Evolutionary conservation across 2,113 vertebrate genomes (phyloP).

Genomic region (Brachyistius frenatus): DNA sequence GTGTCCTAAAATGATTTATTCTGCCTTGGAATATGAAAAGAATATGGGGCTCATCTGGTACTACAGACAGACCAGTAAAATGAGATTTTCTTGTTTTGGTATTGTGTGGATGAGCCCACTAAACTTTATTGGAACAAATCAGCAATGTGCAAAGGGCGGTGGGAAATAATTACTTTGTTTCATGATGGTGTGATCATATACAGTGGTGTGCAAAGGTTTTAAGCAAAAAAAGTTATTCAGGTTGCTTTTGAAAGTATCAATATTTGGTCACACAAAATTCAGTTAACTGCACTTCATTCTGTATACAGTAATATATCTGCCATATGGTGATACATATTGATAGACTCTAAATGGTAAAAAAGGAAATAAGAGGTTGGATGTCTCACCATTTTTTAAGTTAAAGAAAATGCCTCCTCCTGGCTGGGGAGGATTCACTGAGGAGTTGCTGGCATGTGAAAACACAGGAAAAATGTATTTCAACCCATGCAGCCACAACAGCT

Average conservation of each 20-base stretch:
- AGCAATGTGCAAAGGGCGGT: too few species aligned
- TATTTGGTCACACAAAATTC: background rate
- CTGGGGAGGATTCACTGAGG: constrained; percentile 45
- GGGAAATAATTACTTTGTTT: too few species aligned
- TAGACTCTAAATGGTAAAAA: background rate
- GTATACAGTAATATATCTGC: background rate
- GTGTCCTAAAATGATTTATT: background rate
- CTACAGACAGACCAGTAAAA: too few species aligned
- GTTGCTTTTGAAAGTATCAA: background rate
- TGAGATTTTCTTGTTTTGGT: too few species aligned
- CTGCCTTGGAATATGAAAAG: constrained; percentile 9
- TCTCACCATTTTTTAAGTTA: background rate
- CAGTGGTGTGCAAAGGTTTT: too few species aligned
- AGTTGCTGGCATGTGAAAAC: constrained; percentile 28
- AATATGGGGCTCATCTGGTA: too few species aligned
- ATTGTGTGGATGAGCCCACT: too few species aligned
- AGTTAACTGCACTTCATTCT: background rate
- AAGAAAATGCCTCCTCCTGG: constrained; percentile 18
- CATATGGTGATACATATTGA: background rate
- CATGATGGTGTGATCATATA: too few species aligned
- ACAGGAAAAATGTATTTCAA: constrained; percentile 59
- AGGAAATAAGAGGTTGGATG: constrained; percentile 5
- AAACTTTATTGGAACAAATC: too few species aligned
- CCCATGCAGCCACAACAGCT: constrained; percentile 38
- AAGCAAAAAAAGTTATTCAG: background rate